Base-by-base conservation (phyloP, 2,888 invertebrate species). In the Nemapogon koenigi region DNA sequence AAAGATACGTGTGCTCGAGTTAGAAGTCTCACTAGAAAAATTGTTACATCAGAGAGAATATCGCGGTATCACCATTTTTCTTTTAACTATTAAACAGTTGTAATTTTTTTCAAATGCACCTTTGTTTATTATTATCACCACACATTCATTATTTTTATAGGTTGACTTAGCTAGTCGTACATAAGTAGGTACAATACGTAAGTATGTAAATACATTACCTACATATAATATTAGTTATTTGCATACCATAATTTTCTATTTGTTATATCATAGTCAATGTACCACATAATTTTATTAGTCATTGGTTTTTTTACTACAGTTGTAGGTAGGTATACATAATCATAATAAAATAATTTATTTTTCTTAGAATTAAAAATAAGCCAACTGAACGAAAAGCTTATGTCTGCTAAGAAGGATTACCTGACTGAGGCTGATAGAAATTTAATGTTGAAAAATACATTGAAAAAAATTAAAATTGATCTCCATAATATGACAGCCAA, bases 1-100 rank as follows among this genome's bases (percentile, higher is more conserved):
- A 71, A 89, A 90, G 51, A 83, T 88, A 43, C 90, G 93, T 58
- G 91, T 91, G 36, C 79, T 82, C 33, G 88, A 89, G 64, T 88
- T 94, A 89, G 93, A 94, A 60, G 84, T 84, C 29, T 92, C 94
- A 49, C 64, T 94, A 54, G 88, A 90, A 56, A 85, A 83, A 50
- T 83, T 93, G 43, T 87, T 91, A 59, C 89, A 89, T 59, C 84
- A 84, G 52, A 91, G 89, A 57, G 76, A 81, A 3, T 80, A 73
- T 43, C 78, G 87, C 47, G 80, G 81, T 81, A 79, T 28, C 27
- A 10, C 16, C 4, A 14, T 13, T 30, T 6, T 3, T 4, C 8
- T 13, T 25, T 13, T 15, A 16, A 16, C 38, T 15, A 33, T 33
- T 45, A 18, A 30, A 32, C 70, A 75, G 78, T 76, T 78, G 76